Evolutionary conservation across 2,888 invertebrate genomes (phyloP).

Genomic region (Arctia plantaginis): DNA sequence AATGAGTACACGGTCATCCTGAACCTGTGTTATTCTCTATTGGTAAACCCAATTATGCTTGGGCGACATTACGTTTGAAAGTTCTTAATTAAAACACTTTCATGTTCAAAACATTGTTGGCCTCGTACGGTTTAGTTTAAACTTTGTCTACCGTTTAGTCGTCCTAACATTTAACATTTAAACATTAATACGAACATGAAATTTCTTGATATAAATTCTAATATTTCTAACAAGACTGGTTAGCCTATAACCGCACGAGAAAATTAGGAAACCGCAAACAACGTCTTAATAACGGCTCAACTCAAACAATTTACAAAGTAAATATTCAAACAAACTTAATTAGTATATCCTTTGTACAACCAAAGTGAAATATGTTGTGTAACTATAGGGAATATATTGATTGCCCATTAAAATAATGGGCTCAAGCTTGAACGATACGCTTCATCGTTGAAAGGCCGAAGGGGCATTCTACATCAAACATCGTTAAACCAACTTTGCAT

Average conservation of each 20-base stretch:
- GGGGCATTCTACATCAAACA: slow-evolving; percentile 69
- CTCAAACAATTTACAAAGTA: slow-evolving; percentile 80
- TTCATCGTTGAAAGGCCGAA: slow-evolving; percentile 63
- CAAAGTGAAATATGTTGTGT: slow-evolving; percentile 74
- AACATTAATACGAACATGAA: slow-evolving; percentile 35
- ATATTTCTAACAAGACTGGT: slow-evolving; percentile 42
- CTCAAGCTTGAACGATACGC: slow-evolving; percentile 73
- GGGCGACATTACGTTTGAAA: neutral
- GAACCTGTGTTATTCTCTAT: neutral
- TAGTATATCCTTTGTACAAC: slow-evolving; percentile 70
- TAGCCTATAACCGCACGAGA: slow-evolving; percentile 54
- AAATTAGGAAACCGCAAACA: slow-evolving; percentile 69
- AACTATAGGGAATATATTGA: slow-evolving; percentile 79
- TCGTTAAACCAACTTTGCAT: slow-evolving; percentile 47
- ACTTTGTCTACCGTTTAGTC: slow-evolving; percentile 33
- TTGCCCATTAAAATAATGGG: slow-evolving; percentile 81
- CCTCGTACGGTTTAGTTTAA: slow-evolving; percentile 24
- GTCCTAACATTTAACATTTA: slow-evolving; percentile 28
- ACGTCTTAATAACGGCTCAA: slow-evolving; percentile 76
- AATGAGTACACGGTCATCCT: neutral
- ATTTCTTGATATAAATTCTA: slow-evolving; percentile 28
- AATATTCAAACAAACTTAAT: slow-evolving; percentile 83
- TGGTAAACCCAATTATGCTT: neutral
- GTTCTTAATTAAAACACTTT: slow-evolving; percentile 20
- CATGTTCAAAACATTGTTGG: slow-evolving; percentile 21